Conservation (phyloP, 2,888 invertebrate genomes). For the Ceramica pisi region DNA sequence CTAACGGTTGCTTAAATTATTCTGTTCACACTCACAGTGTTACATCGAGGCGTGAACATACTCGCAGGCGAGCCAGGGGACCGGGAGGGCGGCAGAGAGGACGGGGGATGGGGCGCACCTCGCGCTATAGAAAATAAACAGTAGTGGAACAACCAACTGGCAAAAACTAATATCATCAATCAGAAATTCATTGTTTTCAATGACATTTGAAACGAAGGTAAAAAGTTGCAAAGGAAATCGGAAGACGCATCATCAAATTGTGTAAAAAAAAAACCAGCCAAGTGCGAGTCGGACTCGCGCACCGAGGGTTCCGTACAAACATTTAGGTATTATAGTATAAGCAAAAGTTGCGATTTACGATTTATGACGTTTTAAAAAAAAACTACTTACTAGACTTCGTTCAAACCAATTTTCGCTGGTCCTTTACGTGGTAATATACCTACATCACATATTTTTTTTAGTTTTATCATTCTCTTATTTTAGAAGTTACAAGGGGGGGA, state of each 20-base stretch:
- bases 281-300: too few relatives aligned
- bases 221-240: neutral
- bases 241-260: neutral
- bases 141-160: neutral
- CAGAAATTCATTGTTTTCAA: neutral
- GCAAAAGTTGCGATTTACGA: too few relatives aligned
- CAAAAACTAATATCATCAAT: neutral
- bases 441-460: too few relatives aligned
- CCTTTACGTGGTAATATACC: too few relatives aligned
- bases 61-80: neutral
- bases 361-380: too few relatives aligned
- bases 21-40: constrained; percentile 42
- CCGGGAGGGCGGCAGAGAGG: neutral
- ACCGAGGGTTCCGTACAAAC: too few relatives aligned
- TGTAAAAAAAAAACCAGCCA: too few relatives aligned
- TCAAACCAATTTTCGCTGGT: too few relatives aligned
- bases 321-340: too few relatives aligned
- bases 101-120: neutral
- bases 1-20: constrained; percentile 34
- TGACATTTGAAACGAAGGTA: neutral
- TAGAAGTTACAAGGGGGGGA: too few relatives aligned
- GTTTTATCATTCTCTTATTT: too few relatives aligned
- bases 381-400: too few relatives aligned
- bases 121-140: neutral
- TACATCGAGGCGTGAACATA: constrained; percentile 12